Conservation (phyloP, 2,888 invertebrate species). For the Dolomedes plantarius region DNA sequence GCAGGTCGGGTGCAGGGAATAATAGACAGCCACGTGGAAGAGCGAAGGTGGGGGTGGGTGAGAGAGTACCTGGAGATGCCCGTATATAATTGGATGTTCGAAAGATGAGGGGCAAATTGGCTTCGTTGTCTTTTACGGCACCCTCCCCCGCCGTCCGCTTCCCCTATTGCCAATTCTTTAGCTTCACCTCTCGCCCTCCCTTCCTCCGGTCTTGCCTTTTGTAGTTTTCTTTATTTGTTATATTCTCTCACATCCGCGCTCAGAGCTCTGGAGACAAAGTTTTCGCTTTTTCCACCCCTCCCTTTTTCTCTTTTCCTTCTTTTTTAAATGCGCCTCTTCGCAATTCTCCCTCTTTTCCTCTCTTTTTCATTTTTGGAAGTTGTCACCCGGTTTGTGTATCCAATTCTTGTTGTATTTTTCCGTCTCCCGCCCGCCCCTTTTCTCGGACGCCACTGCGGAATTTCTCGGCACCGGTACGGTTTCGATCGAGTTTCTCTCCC, state of each 20-base stretch:
- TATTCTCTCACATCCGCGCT: no score
- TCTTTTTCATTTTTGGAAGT: background rate
- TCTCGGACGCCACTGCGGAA: no score
- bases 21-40: conserved; percentile 65
- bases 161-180: conserved; percentile 26
- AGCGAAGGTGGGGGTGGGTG: no score
- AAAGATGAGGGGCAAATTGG: conserved; percentile 70
- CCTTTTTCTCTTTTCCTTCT: background rate
- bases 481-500: no score
- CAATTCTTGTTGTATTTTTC: no score
- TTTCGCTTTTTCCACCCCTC: background rate
- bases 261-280: no score
- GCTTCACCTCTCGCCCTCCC: background rate
- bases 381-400: background rate
- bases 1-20: conserved; percentile 38
- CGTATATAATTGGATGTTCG: conserved; percentile 71
- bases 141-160: conserved; percentile 22
- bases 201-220: conserved; percentile 6
- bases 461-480: no score
- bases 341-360: background rate
- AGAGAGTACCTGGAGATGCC: conserved; percentile 55
- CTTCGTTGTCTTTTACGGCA: conserved; percentile 67
- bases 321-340: background rate
- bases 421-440: no score
- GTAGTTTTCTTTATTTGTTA: background rate